phyloP scores from a whole-genome alignment of 2,888 invertebrate species.

The Eupithecia subfuscata region DNA sequence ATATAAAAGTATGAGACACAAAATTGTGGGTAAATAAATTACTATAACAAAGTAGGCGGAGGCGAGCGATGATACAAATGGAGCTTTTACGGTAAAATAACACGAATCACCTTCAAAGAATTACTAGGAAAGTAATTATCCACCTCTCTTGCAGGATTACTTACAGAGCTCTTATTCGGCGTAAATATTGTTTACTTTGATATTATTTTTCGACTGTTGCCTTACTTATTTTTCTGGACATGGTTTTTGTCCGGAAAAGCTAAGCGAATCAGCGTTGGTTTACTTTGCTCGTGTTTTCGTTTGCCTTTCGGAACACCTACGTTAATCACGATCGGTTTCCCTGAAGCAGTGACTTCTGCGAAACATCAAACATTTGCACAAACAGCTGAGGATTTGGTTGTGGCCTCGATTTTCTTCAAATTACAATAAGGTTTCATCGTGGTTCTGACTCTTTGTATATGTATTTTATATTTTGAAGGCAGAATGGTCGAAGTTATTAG shows the following conservation, averaged over 20 bases:
- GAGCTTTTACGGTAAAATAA: background rate
- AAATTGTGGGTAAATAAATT: background rate
- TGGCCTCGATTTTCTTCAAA: background rate
- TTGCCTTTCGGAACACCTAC: background rate
- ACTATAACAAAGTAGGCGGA: background rate
- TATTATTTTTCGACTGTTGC: background rate
- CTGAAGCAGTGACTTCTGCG: background rate
- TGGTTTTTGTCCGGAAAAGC: background rate
- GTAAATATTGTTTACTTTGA: slow-evolving; percentile 2
- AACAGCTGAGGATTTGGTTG: background rate
- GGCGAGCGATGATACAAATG: background rate
- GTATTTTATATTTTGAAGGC: too few species aligned
- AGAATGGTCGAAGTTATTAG: too few species aligned
- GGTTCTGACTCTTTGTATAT: background rate
- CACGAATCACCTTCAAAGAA: slow-evolving; percentile 1
- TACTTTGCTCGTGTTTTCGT: background rate
- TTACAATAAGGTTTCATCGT: background rate
- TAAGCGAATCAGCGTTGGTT: slow-evolving; percentile 1
- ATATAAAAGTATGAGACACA: background rate
- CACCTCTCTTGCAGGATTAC: background rate
- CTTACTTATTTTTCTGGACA: background rate
- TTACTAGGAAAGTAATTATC: slow-evolving; percentile 4
- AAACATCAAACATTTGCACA: background rate
- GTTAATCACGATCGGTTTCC: background rate
- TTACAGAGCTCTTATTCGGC: background rate